Conservation (phyloP, 2,797 vertebrate species). For the Enteromius trimaculatus region DNA sequence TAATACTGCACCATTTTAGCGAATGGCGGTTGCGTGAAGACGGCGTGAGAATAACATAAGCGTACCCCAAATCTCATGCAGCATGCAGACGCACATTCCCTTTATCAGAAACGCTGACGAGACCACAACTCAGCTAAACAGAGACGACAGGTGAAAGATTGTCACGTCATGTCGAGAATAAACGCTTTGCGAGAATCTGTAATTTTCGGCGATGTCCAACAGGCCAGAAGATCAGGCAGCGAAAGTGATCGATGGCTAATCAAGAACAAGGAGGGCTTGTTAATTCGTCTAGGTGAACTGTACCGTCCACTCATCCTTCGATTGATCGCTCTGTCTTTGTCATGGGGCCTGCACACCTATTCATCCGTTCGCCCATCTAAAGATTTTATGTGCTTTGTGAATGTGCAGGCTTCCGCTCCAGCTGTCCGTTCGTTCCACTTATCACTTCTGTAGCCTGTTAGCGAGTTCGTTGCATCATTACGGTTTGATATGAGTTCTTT, state of each 20-base stretch:
- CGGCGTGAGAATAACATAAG: conserved; percentile 34
- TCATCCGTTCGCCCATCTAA: conserved; percentile 10
- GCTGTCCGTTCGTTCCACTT: not conserved
- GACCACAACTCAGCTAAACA: conserved; percentile 20
- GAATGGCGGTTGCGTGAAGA: conserved; percentile 10
- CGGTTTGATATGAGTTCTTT: conserved; percentile 32
- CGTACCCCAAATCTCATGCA: conserved; percentile 60
- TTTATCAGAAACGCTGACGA: conserved; percentile 43
- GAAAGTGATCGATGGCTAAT: conserved; percentile 18
- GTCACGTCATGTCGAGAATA: conserved; percentile 27
- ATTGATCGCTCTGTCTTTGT: not conserved
- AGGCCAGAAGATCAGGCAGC: conserved; percentile 7
- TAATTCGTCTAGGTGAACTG: conserved; percentile 14
- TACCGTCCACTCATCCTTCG: not conserved
- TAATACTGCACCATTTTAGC: conserved; percentile 61
- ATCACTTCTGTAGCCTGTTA: conserved; percentile 7
- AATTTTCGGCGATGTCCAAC: conserved; percentile 4
- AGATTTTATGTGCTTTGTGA: conserved; percentile 24
- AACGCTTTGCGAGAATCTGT: not conserved
- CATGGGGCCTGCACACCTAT: not conserved
- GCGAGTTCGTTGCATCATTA: conserved; percentile 6
- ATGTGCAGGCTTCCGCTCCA: conserved; percentile 17
- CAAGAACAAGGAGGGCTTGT: conserved; percentile 17
- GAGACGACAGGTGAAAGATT: conserved; percentile 16
- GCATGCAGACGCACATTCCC: conserved; percentile 67